These are phyloP conservation scores for Eumeta japonica DNA, from an alignment of 1,140 invertebrate genomes.

Conservation along the genomic window DNA sequence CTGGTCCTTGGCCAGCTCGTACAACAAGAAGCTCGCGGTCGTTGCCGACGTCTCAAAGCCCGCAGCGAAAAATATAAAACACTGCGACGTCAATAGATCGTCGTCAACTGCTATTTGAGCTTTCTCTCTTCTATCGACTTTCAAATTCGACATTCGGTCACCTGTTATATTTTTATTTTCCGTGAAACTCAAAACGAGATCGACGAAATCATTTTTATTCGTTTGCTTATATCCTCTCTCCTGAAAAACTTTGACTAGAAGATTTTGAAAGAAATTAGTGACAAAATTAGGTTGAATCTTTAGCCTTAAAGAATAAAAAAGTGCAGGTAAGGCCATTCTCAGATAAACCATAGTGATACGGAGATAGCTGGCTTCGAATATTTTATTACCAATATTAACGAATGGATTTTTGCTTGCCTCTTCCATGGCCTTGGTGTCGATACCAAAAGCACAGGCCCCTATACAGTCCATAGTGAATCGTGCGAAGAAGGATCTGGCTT, in stretches of 20 bases:
- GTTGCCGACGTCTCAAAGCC: slow-evolving; percentile 28
- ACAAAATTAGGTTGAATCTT: slow-evolving; percentile 3
- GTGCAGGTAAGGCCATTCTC: slow-evolving; percentile 11
- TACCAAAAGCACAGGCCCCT: slow-evolving; percentile 56
- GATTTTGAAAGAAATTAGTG: slow-evolving; percentile 8
- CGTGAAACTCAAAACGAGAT: slow-evolving; percentile 16
- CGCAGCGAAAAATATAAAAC: slow-evolving; percentile 45
- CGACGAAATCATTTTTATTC: slow-evolving; percentile 16
- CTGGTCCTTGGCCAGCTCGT: slow-evolving; percentile 28
- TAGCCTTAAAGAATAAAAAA: slow-evolving; percentile 14
- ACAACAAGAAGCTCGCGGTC: slow-evolving; percentile 25
- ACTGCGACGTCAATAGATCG: slow-evolving; percentile 31
- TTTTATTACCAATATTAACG: slow-evolving; percentile 34
- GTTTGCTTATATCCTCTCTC: slow-evolving; percentile 9
- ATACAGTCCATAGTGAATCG: slow-evolving; percentile 59
- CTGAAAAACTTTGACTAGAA: slow-evolving; percentile 10
- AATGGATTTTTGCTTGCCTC: slow-evolving; percentile 43
- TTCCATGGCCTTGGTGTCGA: slow-evolving; percentile 52
- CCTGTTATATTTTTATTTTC: slow-evolving; percentile 10
- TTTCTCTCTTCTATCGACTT: slow-evolving; percentile 6
- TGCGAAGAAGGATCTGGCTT: slow-evolving; percentile 36
- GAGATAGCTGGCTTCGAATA: slow-evolving; percentile 10
- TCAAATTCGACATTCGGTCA: slow-evolving; percentile 11
- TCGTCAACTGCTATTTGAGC: slow-evolving; percentile 5
- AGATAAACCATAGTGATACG: slow-evolving; percentile 3